These are phyloP conservation scores for Microtus pennsylvanicus DNA, from an alignment of 2,113 vertebrate genomes.

Conservation along the genomic window DNA sequence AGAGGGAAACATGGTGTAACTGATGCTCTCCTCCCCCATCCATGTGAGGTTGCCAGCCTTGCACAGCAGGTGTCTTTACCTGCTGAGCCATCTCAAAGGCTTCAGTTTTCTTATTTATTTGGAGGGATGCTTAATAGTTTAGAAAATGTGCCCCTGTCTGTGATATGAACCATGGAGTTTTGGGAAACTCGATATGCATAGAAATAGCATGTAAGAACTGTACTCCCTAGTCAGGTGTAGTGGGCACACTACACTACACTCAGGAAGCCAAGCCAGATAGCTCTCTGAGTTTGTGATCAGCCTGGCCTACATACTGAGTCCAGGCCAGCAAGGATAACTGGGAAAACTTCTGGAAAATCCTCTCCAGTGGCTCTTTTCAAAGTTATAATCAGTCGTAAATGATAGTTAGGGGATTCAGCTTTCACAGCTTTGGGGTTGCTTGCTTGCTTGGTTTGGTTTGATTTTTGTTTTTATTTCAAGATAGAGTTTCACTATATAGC, in stretches of 20 bases:
- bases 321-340: background rate
- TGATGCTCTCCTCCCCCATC: no score
- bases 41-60: no score
- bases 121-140: background rate
- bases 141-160: background rate
- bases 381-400: background rate
- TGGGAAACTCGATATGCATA: background rate
- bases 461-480: background rate
- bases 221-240: background rate
- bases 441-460: background rate
- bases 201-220: background rate
- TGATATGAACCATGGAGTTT: background rate
- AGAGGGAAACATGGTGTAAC: background rate
- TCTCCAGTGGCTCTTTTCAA: background rate
- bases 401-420: background rate
- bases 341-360: background rate
- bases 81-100: background rate
- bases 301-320: background rate
- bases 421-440: background rate
- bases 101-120: conserved; percentile 29
- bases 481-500: no score
- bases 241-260: background rate
- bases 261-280: no score
- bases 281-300: background rate
- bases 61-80: background rate